These are phyloP conservation scores for Conus canariensis DNA, from an alignment of 2,888 invertebrate genomes.

Conservation along the genomic window DNA sequence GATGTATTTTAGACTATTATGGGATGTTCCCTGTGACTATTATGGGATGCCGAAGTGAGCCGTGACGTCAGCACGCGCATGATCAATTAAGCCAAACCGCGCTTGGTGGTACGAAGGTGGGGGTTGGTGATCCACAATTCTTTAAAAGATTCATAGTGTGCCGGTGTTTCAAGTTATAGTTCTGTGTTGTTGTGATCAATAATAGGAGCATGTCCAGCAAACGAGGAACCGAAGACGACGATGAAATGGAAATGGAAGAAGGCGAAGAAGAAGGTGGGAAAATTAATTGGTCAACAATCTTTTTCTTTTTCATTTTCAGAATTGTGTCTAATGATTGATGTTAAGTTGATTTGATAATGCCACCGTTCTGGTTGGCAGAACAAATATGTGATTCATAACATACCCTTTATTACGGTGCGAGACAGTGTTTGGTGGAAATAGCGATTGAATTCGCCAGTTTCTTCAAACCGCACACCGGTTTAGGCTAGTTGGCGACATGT, in stretches of 20 bases:
- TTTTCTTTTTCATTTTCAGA: not conserved
- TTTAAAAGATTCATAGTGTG: not conserved
- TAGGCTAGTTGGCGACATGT: slow-evolving; percentile 7
- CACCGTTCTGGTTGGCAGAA: not conserved
- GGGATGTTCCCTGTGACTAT: slow-evolving; percentile 38
- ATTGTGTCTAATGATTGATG: not conserved
- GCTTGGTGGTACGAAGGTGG: slow-evolving; percentile 12
- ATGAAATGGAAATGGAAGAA: slow-evolving; percentile 68
- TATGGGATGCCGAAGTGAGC: slow-evolving; percentile 39
- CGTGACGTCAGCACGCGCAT: slow-evolving; percentile 45
- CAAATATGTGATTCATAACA: not conserved
- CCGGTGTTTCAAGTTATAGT: not conserved
- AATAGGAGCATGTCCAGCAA: slow-evolving; percentile 46
- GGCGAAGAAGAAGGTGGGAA: slow-evolving; percentile 59
- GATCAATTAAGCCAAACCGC: slow-evolving; percentile 36
- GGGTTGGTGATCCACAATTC: not conserved
- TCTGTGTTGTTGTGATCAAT: not conserved
- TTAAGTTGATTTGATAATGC: not conserved
- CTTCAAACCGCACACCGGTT: not conserved
- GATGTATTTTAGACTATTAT: slow-evolving; percentile 36
- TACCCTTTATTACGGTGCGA: not conserved
- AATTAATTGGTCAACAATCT: slow-evolving; percentile 27
- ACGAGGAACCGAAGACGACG: slow-evolving; percentile 65
- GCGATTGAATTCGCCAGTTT: not conserved
- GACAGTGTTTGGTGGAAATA: not conserved